Evolutionary conservation across 2,113 vertebrate species (phyloP).

Genomic region (Synodontis membranacea): DNA sequence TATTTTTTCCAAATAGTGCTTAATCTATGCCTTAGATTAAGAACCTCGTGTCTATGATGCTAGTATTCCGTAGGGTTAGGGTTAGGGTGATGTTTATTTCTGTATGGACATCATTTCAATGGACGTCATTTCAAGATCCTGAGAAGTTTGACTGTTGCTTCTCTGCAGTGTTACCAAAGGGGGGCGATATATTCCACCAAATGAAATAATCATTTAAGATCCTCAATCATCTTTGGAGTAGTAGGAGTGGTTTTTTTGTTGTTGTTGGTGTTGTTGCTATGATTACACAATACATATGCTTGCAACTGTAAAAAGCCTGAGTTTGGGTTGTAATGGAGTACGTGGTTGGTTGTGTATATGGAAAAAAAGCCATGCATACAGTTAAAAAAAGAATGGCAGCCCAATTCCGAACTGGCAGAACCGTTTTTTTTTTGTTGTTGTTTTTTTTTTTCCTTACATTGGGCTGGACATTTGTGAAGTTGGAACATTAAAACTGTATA

Average conservation of each 20-base stretch:
- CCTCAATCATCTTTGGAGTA: neutral
- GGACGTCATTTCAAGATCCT: neutral
- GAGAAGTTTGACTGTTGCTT: neutral
- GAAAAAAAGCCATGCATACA: neutral
- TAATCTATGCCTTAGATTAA: too few relatives aligned
- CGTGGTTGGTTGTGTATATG: neutral
- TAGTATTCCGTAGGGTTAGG: too few relatives aligned
- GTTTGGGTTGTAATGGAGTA: neutral
- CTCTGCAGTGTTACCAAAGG: constrained; percentile 24
- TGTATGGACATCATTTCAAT: neutral
- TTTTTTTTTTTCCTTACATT: neutral
- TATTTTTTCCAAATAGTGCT: too few relatives aligned
- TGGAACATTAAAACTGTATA: neutral
- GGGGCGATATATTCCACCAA: constrained; percentile 35
- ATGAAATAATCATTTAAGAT: neutral
- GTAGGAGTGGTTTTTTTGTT: neutral
- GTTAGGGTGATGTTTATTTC: too few relatives aligned
- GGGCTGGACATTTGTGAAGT: neutral
- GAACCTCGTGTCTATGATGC: too few relatives aligned
- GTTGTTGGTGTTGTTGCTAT: too few relatives aligned
- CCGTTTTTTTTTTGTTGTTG: too few relatives aligned
- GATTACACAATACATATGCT: neutral
- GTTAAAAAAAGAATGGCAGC: neutral
- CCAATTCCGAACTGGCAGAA: neutral
- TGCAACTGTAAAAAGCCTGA: neutral